Evolutionary conservation across 2,888 invertebrate species (phyloP), one percentile per base, ranked within the genome.

Genomic region (Stenoptilia bipunctidactyla): DNA sequence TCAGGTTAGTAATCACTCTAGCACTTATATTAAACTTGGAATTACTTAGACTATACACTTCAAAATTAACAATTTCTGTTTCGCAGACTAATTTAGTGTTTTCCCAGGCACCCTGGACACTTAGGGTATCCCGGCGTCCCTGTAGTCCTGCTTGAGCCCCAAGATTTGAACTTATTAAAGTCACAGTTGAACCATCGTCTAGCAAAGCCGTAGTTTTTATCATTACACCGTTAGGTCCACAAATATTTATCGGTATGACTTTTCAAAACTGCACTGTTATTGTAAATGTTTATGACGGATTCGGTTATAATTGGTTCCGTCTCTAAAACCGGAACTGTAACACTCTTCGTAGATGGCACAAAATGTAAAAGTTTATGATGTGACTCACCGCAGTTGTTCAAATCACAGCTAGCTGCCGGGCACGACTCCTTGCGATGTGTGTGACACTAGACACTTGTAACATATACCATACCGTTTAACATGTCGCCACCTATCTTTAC

Each of bases 321-420:
- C 10, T 4, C 12, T 4, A 33, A 3, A n/a, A 33, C 33, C 12
- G n/a, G n/a, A n/a, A n/a, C n/a, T n/a, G n/a, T n/a, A n/a, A n/a
- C 12, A 12, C 12, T 33, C 10, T 33, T 33, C 12, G 6, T 12
- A 12, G 27, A 13, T 10, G 9, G 27, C n/a, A 15, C 15, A 13
- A 27, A 43, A 34, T 45, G 46, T n/a, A 47, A 34, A 15, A 47
- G 13, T 1, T 15, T 30, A 13, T 47, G 46, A 35, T 47, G 45
- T 8, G 43, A 13, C 8, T 10, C 13, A 1, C 42, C 41, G 15
- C 47, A 45, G 9, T 36, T 35, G n/a, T 50, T 47, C 8, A 13
- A 39, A 13, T 52, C 48, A 20, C 52, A 53, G 0, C 10, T 43
- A 1, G 49, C 43, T 4, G 52, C 52, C 0, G 49, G 15, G 14